A percentile compares a stretch with the other conserved stretches of the same genome.
Evolutionary conservation across 2,797 vertebrate species (phyloP).

Genomic region (Sparidentex hasta): DNA sequence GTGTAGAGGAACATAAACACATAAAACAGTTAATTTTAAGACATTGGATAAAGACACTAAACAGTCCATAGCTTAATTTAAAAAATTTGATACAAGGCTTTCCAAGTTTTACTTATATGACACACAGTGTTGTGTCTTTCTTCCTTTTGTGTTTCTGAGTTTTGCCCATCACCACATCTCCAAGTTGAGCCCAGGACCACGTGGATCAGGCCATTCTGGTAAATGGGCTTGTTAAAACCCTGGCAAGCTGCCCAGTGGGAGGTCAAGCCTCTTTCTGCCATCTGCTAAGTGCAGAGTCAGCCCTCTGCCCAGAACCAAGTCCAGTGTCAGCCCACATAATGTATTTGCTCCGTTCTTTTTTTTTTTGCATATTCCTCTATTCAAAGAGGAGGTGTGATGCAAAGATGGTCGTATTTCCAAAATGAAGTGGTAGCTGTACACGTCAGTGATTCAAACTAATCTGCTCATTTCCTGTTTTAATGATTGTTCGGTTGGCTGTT

Average conservation of each 20-base stretch:
- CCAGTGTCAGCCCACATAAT: neutral
- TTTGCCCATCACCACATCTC: constrained; percentile 6
- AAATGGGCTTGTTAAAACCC: constrained; percentile 47
- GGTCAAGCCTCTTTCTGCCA: constrained; percentile 18
- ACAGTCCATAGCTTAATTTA: neutral
- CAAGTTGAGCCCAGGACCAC: constrained; percentile 5
- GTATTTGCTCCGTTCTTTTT: neutral
- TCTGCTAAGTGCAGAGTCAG: constrained; percentile 41
- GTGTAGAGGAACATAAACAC: neutral
- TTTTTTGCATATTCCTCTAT: neutral
- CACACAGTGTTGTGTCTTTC: neutral
- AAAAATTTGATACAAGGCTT: neutral
- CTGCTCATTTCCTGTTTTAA: neutral
- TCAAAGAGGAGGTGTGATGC: neutral
- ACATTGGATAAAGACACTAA: neutral
- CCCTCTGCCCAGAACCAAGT: neutral
- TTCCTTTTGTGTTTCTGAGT: neutral
- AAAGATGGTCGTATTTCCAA: neutral
- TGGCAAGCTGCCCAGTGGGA: constrained; percentile 30
- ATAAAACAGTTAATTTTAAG: neutral
- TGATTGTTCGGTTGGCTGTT: neutral
- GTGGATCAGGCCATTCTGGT: constrained; percentile 34
- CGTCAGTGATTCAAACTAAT: neutral
- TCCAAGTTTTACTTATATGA: neutral
- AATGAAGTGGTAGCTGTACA: neutral